phyloP scores from a whole-genome alignment of 1,140 invertebrate genomes.

The Diachasma alloeum region DNA sequence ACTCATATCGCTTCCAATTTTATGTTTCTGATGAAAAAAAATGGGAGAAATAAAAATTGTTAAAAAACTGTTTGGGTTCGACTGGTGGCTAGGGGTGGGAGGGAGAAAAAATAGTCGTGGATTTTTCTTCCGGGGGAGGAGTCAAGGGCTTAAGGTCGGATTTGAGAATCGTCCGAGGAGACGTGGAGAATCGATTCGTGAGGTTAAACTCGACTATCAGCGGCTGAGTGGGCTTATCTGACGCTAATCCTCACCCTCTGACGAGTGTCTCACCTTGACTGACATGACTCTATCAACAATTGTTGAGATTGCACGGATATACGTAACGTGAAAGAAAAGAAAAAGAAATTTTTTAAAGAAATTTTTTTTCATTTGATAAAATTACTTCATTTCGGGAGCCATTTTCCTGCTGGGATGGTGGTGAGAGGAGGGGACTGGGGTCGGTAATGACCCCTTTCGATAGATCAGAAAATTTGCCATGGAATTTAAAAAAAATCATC shows the following conservation, averaged over 20 bases:
- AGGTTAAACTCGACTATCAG: not conserved
- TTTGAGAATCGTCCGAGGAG: not conserved
- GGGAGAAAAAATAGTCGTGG: not conserved
- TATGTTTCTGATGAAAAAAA: not conserved
- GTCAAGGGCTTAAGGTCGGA: not conserved
- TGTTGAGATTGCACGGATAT: not conserved
- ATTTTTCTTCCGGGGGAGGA: not conserved
- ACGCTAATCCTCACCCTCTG: not conserved
- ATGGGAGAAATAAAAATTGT: conserved; percentile 28
- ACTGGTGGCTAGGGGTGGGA: not conserved
- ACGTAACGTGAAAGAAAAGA: no score
- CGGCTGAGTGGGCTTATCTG: not conserved
- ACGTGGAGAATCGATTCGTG: not conserved
- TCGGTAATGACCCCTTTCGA: no score
- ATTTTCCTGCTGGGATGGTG: no score
- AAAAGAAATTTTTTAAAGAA: no score
- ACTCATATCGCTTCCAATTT: not conserved
- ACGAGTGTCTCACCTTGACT: not conserved
- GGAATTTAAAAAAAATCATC: no score
- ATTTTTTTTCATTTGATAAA: no score
- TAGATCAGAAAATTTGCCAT: no score
- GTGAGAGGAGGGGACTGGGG: no score
- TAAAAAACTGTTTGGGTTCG: not conserved
- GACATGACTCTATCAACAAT: not conserved
- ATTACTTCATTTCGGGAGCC: no score